phyloP scores from a whole-genome alignment of 2,797 vertebrate species.

The Botia almorhae region DNA sequence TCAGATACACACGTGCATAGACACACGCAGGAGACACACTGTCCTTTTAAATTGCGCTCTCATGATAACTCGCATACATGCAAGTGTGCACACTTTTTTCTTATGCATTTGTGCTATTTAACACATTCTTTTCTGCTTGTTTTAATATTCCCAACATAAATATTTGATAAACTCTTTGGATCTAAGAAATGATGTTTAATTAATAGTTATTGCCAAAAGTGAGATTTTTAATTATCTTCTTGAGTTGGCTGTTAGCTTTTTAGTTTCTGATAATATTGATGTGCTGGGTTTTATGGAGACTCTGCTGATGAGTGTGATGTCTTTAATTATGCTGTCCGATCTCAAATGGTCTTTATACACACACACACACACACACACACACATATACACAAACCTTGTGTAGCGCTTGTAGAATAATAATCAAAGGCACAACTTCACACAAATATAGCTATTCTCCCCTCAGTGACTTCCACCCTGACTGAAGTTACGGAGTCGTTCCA shows the following conservation, averaged over 20 bases:
- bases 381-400: conserved; percentile 34
- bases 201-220: conserved; percentile 59
- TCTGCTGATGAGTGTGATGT: conserved; percentile 42
- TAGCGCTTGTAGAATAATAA: conserved; percentile 43
- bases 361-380: conserved; percentile 29
- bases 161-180: conserved; percentile 55
- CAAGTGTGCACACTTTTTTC: conserved; percentile 17
- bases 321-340: conserved; percentile 48
- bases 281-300: conserved; percentile 42
- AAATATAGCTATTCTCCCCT: neutral
- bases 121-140: conserved; percentile 23
- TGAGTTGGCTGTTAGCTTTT: conserved; percentile 31
- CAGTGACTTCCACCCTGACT: neutral
- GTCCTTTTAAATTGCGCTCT: conserved; percentile 56
- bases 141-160: conserved; percentile 41
- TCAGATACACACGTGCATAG: conserved; percentile 39
- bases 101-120: conserved; percentile 45
- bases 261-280: conserved; percentile 53
- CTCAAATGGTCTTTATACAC: neutral
- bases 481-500: no score
- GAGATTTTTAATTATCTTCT: conserved; percentile 45
- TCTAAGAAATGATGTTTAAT: conserved; percentile 57
- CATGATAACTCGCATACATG: conserved; percentile 48
- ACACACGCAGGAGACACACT: conserved; percentile 42
- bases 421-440: conserved; percentile 47